phyloP scores from a whole-genome alignment of 64 coral and sea anemone species.

The Catalaphyllia jardinei region DNA sequence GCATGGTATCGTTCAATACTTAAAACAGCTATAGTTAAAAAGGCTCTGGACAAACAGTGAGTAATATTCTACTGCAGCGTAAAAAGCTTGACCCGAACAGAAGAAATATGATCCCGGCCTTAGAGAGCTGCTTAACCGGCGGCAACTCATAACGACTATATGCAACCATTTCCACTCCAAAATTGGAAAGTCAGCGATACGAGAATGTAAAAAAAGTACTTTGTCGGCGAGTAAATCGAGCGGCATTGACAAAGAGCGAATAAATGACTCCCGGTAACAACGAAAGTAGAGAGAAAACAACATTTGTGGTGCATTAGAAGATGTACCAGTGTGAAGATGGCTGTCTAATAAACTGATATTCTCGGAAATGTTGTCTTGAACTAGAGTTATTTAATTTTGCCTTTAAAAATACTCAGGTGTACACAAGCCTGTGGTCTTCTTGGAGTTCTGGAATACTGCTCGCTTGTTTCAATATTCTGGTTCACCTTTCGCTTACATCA shows the following conservation, averaged over 20 bases:
- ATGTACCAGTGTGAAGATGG: neutral
- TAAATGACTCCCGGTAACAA: conserved; percentile 18
- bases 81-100: conserved; percentile 12
- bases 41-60: conserved; percentile 31
- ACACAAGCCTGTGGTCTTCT: no score
- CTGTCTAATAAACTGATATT: no score
- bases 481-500: no score
- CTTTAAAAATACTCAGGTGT: no score
- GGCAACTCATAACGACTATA: conserved; percentile 26
- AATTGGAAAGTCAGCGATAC: conserved; percentile 11
- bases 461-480: no score
- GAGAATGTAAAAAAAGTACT: conserved; percentile 15
- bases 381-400: no score
- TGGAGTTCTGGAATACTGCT: no score
- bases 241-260: conserved; percentile 6
- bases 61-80: conserved; percentile 24
- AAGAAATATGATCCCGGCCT: neutral
- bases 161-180: conserved; percentile 8
- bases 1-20: conserved; percentile 62
- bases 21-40: conserved; percentile 7
- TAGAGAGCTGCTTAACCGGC: neutral
- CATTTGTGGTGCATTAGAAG: neutral
- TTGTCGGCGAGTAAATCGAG: conserved; percentile 5
- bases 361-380: no score
- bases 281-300: neutral